A percentile compares a stretch with the other conserved stretches of the same genome.
These are phyloP conservation scores for Glossosoma conforme DNA, from an alignment of 1,140 invertebrate genomes.

Conservation along the genomic window DNA sequence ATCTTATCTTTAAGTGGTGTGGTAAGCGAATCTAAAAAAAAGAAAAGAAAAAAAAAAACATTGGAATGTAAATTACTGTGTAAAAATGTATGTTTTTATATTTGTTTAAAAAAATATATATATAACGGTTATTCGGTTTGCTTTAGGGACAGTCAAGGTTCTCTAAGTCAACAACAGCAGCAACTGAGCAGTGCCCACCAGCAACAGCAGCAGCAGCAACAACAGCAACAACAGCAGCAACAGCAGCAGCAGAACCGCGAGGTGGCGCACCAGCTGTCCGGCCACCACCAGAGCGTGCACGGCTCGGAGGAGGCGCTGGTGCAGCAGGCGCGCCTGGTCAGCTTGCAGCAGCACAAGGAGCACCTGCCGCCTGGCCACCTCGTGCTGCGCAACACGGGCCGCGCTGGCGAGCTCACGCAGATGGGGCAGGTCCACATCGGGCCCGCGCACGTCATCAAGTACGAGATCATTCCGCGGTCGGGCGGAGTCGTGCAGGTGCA, in stretches of 20 bases:
- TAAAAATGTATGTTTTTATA: too few relatives aligned
- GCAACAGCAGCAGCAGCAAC: conserved; percentile 27
- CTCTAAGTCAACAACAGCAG: conserved; percentile 10
- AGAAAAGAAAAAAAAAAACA: too few relatives aligned
- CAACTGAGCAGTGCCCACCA: conserved; percentile 4
- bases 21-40: too few relatives aligned
- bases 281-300: conserved; percentile 18
- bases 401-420: conserved; percentile 21
- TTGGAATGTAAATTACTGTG: too few relatives aligned
- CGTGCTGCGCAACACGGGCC: conserved; percentile 22
- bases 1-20: too few relatives aligned
- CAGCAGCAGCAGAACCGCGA: conserved; percentile 11
- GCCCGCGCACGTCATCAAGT: conserved; percentile 27
- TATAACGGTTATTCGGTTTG: too few relatives aligned
- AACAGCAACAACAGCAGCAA: conserved; percentile 14
- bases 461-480: conserved; percentile 27
- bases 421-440: conserved; percentile 27
- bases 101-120: too few relatives aligned
- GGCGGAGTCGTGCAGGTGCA: conserved; percentile 27
- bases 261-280: conserved; percentile 11
- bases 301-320: too few relatives aligned
- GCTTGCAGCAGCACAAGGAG: conserved; percentile 23
- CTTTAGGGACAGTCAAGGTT: conserved; percentile 9
- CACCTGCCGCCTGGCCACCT: conserved; percentile 24
- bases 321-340: conserved; percentile 13